Evolutionary conservation across 1,140 invertebrate species (phyloP).

Genomic region (Drosophila littoralis): DNA sequence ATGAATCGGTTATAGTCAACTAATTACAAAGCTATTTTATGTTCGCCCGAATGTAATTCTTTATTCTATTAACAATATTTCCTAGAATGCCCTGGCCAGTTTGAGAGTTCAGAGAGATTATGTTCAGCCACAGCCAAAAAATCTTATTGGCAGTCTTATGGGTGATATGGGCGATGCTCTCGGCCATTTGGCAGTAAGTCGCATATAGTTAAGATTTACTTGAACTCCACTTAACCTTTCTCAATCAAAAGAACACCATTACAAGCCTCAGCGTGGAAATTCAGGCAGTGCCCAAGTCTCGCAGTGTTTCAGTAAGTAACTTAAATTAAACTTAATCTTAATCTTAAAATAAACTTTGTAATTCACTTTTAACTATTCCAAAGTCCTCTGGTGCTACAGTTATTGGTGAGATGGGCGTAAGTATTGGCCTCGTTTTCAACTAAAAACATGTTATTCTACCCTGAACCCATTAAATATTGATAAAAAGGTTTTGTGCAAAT

Average conservation of each 20-base stretch:
- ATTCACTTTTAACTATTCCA: background rate
- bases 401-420: conserved; percentile 44
- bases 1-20: too few relatives aligned
- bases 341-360: background rate
- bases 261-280: conserved; percentile 34
- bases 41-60: too few relatives aligned
- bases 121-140: background rate
- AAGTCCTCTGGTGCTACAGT: conserved; percentile 44
- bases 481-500: too few relatives aligned
- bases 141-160: conserved; percentile 10
- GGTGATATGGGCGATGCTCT: conserved; percentile 3
- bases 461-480: too few relatives aligned
- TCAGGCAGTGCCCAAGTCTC: conserved; percentile 2
- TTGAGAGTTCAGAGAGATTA: background rate
- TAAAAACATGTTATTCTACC: too few relatives aligned
- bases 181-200: conserved; percentile 18
- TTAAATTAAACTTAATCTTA: background rate
- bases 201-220: background rate
- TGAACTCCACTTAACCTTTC: background rate
- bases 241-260: conserved; percentile 33
- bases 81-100: conserved; percentile 2
- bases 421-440: background rate
- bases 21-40: too few relatives aligned
- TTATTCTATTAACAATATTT: too few relatives aligned
- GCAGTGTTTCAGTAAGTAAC: conserved; percentile 40